phyloP scores from a whole-genome alignment of 1,140 invertebrate genomes.

The Anthonomus grandis region DNA sequence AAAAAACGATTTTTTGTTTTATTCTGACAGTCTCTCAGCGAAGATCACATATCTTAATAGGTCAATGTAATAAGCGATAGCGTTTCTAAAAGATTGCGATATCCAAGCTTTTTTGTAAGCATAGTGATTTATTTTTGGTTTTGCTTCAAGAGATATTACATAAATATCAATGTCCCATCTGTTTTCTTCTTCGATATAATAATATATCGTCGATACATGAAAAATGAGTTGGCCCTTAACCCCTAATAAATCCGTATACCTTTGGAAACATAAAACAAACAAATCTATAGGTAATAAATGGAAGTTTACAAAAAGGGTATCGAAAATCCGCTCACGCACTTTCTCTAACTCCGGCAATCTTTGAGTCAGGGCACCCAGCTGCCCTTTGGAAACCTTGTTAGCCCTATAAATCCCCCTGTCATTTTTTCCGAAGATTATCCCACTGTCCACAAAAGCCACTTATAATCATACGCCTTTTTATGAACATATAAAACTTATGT shows the following conservation, averaged over 20 bases:
- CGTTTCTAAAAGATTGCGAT: no score
- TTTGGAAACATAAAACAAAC: conserved; percentile 17
- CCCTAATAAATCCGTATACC: conserved; percentile 12
- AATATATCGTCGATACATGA: no score
- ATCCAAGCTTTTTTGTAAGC: no score
- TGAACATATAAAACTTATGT: conserved; percentile 40
- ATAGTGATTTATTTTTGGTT: no score
- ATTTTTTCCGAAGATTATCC: conserved; percentile 45
- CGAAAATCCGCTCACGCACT: conserved; percentile 30
- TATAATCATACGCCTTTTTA: conserved; percentile 47
- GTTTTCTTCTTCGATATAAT: no score
- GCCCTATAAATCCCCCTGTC: conserved; percentile 47
- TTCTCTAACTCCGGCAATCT: conserved; percentile 40
- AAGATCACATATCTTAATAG: no score
- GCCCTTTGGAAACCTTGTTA: conserved; percentile 44
- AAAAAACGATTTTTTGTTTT: no score
- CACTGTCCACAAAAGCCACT: conserved; percentile 44
- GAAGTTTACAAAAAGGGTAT: conserved; percentile 23
- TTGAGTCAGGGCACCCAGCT: conserved; percentile 35
- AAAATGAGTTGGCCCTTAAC: no score
- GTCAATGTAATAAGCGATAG: no score
- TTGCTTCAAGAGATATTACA: no score
- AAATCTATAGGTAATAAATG: conserved; percentile 25
- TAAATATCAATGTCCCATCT: no score
- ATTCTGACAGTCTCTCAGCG: no score